Percentiles rank a stretch among this genome's conserved stretches.
phyloP scores from a whole-genome alignment of 2,113 vertebrate genomes.

The Callaeas wilsoni region DNA sequence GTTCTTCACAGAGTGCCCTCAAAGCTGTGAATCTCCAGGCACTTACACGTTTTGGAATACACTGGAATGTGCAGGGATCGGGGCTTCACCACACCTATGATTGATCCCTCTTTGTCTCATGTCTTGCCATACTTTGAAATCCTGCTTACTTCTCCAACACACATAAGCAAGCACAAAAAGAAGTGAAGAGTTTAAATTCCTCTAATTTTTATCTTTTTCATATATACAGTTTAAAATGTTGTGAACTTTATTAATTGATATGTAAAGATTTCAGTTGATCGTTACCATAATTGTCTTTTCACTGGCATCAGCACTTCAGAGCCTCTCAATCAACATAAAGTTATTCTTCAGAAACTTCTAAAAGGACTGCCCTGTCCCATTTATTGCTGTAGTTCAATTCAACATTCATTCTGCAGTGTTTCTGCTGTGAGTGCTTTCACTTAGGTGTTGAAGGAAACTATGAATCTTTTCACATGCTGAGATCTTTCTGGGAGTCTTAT shows the following conservation, averaged over 20 bases:
- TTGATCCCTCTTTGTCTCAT: not conserved
- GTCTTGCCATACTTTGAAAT: not conserved
- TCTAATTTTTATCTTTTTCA: not conserved
- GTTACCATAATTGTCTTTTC: not conserved
- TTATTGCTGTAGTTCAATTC: not conserved
- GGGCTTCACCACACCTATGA: fast-evolving
- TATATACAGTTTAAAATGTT: not conserved
- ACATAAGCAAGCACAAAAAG: not conserved
- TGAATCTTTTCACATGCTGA: not conserved
- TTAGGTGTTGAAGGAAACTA: not conserved
- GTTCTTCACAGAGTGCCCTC: not conserved
- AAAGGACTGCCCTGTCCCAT: not conserved
- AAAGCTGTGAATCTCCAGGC: not conserved
- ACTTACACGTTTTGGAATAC: not conserved
- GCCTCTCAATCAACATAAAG: not conserved
- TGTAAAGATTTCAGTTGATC: not conserved
- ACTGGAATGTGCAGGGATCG: not conserved
- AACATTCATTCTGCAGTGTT: not conserved
- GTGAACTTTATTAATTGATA: not conserved
- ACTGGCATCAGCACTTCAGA: not conserved
- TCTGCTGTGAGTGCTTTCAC: not conserved
- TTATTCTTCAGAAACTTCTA: not conserved
- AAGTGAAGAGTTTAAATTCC: not conserved
- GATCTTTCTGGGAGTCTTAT: not conserved
- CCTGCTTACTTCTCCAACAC: not conserved